Conservation (phyloP, 2,797 vertebrate genomes). For the Poecile montanus region DNA sequence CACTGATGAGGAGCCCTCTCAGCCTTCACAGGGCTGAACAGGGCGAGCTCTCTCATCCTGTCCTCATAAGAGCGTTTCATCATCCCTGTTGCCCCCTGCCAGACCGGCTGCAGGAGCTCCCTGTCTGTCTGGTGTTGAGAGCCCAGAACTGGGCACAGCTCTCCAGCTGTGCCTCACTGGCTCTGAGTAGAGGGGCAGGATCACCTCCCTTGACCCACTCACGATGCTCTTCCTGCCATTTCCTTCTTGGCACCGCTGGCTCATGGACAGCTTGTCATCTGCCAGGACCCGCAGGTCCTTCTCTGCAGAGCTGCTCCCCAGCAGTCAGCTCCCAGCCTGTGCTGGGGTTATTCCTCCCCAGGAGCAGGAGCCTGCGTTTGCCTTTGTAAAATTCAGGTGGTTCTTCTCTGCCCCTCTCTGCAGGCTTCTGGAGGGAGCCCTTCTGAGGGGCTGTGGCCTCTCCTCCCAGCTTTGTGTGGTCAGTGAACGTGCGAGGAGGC, state of each 20-base stretch:
- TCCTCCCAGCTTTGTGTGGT: background rate
- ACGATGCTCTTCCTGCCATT: background rate
- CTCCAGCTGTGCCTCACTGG: background rate
- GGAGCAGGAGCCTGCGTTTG: background rate
- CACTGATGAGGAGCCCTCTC: background rate
- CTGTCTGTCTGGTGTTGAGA: background rate
- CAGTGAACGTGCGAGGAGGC: background rate
- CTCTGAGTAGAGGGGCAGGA: background rate
- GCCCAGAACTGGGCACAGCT: background rate
- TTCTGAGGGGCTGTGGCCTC: background rate
- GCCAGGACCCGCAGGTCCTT: background rate
- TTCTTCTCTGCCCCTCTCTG: background rate
- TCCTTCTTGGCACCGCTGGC: background rate
- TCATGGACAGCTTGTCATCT: background rate
- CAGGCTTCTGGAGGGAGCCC: background rate
- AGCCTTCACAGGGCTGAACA: fast-evolving
- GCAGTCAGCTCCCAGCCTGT: background rate
- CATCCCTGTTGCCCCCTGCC: background rate
- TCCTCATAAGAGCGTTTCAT: too few relatives aligned
- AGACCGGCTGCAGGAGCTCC: background rate
- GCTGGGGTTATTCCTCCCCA: background rate
- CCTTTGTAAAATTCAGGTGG: background rate
- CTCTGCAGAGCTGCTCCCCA: background rate
- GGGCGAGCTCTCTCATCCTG: background rate
- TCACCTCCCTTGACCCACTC: background rate